A percentile compares a stretch with the other conserved stretches of the same genome.
phyloP scores from a whole-genome alignment of 1,140 invertebrate species.

The Drosophila nasuta region DNA sequence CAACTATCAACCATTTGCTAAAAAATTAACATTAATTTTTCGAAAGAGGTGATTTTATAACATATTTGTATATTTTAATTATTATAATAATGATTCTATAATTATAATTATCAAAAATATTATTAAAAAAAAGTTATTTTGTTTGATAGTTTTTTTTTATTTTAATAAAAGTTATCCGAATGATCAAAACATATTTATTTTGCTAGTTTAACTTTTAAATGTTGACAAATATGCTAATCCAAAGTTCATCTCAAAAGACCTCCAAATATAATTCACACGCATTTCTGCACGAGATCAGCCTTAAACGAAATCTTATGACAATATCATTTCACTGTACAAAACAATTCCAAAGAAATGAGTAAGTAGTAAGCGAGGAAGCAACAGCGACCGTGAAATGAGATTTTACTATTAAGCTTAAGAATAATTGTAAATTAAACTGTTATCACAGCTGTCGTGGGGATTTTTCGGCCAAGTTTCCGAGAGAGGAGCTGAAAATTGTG shows the following conservation, averaged over 20 bases:
- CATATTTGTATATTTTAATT: no score
- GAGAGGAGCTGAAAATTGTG: slow-evolving; percentile 5
- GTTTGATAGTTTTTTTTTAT: no score
- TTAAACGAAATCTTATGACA: slow-evolving; percentile 9
- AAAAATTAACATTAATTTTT: no score
- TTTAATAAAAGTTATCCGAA: no score
- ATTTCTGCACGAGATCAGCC: neutral
- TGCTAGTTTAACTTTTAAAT: neutral
- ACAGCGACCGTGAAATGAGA: slow-evolving; percentile 28
- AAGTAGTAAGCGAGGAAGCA: neutral
- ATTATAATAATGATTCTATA: no score
- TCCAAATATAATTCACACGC: neutral
- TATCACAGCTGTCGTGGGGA: slow-evolving; percentile 20
- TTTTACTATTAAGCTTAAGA: slow-evolving; percentile 16
- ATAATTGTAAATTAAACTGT: slow-evolving; percentile 22
- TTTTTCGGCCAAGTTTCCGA: slow-evolving; percentile 8
- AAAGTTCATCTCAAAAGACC: slow-evolving; percentile 1
- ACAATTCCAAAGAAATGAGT: slow-evolving; percentile 15
- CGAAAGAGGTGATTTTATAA: no score
- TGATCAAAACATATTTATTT: no score
- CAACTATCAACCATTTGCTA: no score
- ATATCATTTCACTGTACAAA: neutral
- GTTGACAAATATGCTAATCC: neutral
- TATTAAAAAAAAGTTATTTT: no score
- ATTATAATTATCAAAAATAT: no score